These are phyloP conservation scores for Mythimna ferrago DNA, from an alignment of 2,888 invertebrate species.

Conservation along the genomic window DNA sequence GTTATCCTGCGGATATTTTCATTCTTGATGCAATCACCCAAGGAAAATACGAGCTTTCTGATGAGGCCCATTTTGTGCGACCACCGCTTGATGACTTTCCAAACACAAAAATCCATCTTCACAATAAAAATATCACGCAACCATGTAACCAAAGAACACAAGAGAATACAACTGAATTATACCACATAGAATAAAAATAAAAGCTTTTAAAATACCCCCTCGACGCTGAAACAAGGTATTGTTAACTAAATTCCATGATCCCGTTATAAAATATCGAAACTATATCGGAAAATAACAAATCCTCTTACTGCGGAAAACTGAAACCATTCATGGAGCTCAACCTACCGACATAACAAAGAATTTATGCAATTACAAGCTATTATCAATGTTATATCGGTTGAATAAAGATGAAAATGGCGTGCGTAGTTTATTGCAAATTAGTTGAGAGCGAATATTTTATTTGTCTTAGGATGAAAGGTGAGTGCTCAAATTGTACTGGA, in stretches of 20 bases:
- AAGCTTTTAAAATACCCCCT: background rate
- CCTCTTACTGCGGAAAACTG: constrained; percentile 21
- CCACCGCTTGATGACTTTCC: background rate
- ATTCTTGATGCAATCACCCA: too few species aligned
- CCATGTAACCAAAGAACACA: background rate
- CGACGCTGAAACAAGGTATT: background rate
- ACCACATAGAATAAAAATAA: background rate
- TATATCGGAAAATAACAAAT: constrained; percentile 48
- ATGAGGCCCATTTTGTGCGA: too few species aligned
- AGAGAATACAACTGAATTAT: background rate
- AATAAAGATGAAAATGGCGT: constrained; percentile 46
- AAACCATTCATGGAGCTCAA: constrained; percentile 28
- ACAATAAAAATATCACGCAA: background rate
- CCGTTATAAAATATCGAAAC: constrained; percentile 27
- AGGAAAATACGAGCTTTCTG: too few species aligned
- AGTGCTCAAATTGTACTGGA: constrained; percentile 1
- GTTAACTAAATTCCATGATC: background rate
- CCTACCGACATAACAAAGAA: constrained; percentile 26
- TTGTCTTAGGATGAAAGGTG: constrained; percentile 6
- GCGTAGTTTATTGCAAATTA: constrained; percentile 47
- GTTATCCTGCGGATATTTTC: too few species aligned
- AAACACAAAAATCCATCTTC: background rate
- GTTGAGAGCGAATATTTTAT: constrained; percentile 19
- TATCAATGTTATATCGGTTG: constrained; percentile 23
- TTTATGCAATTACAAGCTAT: constrained; percentile 33